A percentile compares a stretch with the other conserved stretches of the same genome.
Evolutionary conservation across 2,797 vertebrate species (phyloP).

Genomic region (Bradypodion ventrale): DNA sequence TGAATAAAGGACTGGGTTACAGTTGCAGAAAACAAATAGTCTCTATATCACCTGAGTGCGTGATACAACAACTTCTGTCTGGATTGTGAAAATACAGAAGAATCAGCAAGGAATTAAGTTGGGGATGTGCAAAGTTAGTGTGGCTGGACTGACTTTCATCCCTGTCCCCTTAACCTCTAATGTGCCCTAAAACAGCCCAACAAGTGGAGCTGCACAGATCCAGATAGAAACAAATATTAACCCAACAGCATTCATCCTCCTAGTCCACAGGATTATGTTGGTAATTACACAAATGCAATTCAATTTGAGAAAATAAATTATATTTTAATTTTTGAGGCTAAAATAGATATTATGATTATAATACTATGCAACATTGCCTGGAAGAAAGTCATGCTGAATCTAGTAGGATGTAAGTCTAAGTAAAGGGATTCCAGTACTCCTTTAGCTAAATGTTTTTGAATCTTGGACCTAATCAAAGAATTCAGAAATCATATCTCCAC

Average conservation of each 20-base stretch:
- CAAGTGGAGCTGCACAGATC: too few relatives aligned
- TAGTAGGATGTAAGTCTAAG: background rate
- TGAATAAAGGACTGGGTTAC: background rate
- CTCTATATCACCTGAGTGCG: background rate
- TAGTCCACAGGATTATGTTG: background rate
- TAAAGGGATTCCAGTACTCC: too few relatives aligned
- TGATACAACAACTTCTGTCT: background rate
- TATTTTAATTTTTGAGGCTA: constrained; percentile 12
- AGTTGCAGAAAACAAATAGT: background rate
- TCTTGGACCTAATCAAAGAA: too few relatives aligned
- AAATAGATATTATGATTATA: background rate
- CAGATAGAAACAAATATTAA: background rate
- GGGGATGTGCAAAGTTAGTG: background rate
- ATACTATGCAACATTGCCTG: background rate
- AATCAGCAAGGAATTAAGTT: background rate
- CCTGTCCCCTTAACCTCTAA: background rate
- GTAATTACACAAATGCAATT: background rate
- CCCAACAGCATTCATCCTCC: background rate
- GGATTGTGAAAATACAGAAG: background rate
- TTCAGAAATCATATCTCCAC: background rate
- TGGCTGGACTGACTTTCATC: too few relatives aligned
- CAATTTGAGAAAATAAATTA: background rate
- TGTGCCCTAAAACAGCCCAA: background rate
- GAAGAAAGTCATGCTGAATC: background rate
- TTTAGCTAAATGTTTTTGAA: too few relatives aligned